phyloP scores from a whole-genome alignment of 2,797 vertebrate genomes.

The Phrynocephalus forsythii region DNA sequence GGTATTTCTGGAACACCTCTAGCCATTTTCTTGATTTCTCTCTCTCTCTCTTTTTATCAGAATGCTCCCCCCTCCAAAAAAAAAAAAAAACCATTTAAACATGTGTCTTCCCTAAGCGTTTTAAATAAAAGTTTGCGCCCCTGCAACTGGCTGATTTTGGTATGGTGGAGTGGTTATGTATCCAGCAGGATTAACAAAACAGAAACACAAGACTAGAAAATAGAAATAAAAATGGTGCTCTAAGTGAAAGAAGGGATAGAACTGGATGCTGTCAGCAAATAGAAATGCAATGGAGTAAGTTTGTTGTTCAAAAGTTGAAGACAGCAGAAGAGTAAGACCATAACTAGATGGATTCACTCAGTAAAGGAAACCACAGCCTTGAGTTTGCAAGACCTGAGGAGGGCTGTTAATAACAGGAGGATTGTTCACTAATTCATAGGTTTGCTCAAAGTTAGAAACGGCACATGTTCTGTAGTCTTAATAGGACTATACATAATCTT shows the following conservation, averaged over 20 bases:
- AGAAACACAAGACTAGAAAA: neutral
- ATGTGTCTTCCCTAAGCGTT: neutral
- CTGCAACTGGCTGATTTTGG: neutral
- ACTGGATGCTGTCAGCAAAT: neutral
- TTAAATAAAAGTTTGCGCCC: neutral
- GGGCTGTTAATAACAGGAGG: too few species aligned
- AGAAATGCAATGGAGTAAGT: neutral
- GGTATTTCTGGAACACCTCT: neutral
- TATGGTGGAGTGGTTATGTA: neutral
- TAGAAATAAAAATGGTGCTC: too few species aligned
- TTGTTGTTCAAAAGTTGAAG: neutral
- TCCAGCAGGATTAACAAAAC: neutral
- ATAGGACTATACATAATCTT: neutral
- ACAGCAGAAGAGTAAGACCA: too few species aligned
- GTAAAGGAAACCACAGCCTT: too few species aligned
- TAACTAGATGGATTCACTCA: too few species aligned
- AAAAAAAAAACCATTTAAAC: too few species aligned
- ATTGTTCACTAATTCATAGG: too few species aligned
- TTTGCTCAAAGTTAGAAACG: too few species aligned
- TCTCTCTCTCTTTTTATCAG: neutral
- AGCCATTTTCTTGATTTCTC: neutral
- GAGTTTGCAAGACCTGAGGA: too few species aligned
- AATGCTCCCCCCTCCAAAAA: too few species aligned
- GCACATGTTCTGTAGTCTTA: neutral
- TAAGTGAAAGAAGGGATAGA: too few species aligned